A percentile compares a stretch with the other conserved stretches of the same genome.
Evolutionary conservation across 2,888 invertebrate species (phyloP).

Genomic region (Lithophane semibrunnea): DNA sequence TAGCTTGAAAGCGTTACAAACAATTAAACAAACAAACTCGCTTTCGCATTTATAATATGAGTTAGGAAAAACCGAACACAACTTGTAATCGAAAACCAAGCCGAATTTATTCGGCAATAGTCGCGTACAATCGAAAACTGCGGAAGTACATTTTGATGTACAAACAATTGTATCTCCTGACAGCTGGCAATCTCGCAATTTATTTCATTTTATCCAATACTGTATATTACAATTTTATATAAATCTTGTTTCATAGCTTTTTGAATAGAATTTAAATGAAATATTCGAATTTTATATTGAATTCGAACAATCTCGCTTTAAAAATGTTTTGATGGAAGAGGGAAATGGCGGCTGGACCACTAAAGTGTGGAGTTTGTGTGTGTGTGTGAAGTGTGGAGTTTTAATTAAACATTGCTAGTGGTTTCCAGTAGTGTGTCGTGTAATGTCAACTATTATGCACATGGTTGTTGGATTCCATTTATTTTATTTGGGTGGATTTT

Average conservation of each 20-base stretch:
- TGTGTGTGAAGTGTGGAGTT: background rate
- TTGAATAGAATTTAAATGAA: conserved; percentile 24
- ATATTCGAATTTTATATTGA: conserved; percentile 20
- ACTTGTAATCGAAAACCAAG: background rate
- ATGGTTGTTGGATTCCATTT: background rate
- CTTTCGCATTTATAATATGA: no score
- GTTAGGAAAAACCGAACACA: background rate
- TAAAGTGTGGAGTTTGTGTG: background rate
- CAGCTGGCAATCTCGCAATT: conserved; percentile 25
- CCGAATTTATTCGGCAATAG: conserved; percentile 26
- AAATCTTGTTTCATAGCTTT: conserved; percentile 23
- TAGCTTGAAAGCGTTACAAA: no score
- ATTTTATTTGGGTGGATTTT: background rate
- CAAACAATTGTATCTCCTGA: conserved; percentile 37
- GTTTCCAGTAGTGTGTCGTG: background rate
- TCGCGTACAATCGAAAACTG: conserved; percentile 11
- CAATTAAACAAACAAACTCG: no score
- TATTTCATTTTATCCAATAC: conserved; percentile 46
- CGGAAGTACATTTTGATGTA: conserved; percentile 32
- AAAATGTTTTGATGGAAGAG: background rate
- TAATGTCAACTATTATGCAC: background rate
- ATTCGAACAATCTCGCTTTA: conserved; percentile 1
- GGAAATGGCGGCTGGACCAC: background rate
- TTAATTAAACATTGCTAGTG: background rate
- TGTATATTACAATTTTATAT: conserved; percentile 31